Base-by-base conservation (phyloP, 2,113 vertebrate genomes). In the Pachycephala philippinensis region DNA sequence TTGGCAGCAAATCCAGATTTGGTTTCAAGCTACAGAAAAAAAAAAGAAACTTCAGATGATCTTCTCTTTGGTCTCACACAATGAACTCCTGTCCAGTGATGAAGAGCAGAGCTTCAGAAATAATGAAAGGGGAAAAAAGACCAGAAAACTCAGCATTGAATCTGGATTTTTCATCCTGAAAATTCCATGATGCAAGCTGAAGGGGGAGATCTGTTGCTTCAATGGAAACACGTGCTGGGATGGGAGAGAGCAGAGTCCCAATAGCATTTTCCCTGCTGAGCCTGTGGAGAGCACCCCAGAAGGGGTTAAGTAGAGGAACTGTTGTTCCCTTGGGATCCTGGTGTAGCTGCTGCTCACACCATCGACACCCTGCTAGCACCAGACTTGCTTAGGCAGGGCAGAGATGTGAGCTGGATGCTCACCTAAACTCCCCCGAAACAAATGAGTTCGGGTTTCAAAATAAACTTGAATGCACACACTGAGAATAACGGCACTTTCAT, bases 71-170 rank as follows among this genome's bases (percentile, higher is more conserved):
- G 45, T 63, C 54, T 75, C 8, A 19, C 13, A 56, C 64, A 61
- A 49, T 4, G 17, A 91, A 21, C 13, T 88, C 49, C 61, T 65
- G 45, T 13, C 84, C 81, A 60, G 16, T 22, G 30, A 52, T 4
- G 80, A 85, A 64, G 10, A 61, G 59, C 15, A 70, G 37, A 90
- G 40, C 15, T 77, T 70, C 35, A 81, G 54, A 84, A 94, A 84
- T 21, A 19, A 74, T 13, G 27, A 45, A 78, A 61, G 39, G 7
- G 39, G 18, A 45, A 60, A 15, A 81, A 22, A 65, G 27, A 57
- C 20, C 18, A 82, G 37, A 84, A 91, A 65, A 42, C 20, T 61
- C 26, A 15, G 35, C 50, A 57, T 3, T 37, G 45, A 42, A 39
- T 33, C 10, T 52, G 49, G 16, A 61, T 83, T 77, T 83, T 71